Base-by-base conservation (phyloP, 2,113 vertebrate species). In the Onychostruthus taczanowskii region DNA sequence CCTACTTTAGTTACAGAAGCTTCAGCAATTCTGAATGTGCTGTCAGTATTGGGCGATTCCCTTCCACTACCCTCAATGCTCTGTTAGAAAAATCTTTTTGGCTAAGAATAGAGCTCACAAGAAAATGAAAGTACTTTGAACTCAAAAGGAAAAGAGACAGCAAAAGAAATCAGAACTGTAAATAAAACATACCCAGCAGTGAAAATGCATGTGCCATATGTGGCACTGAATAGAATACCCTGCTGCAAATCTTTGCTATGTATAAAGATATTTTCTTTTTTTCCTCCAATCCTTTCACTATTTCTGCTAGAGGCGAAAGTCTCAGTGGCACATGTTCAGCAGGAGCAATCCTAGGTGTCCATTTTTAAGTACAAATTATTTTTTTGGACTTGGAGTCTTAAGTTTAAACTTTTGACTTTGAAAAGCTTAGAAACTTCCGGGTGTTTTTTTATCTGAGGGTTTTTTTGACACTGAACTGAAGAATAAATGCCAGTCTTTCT, bases 101-200 rank as follows among this genome's bases (percentile, higher is more conserved):
- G 28, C 35, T 83, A 74, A 62, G 68, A 73, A 83, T 37, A 80
- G 50, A 79, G 37, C 37, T 50, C 43, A 62, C 78, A 86, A 84
- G 61, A 67, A 95, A 87, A 79, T 80, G 30, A 62, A 93, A 75
- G 30, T 62, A 16, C 88, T 94, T 80, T 80, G 59, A 93, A 83
- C 67, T 84, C 58, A 62, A 56, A 87, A 83, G 21, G 26, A 39
- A 85, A 66, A 83, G 31, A 87, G 41, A 56, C 14, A 68, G 44
- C 18, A 79, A 72, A 91, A 68, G 26, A 62, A 78, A 87, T 62
- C 69, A 59, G 26, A 78, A 37, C 31, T 89, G 62, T 89, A 94
- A 94, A 81, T 75, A 91, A 93, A 95, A 80, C 50, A 83, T 68
- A 52, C 11, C 33, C 37, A 83, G 46, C 76, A 72, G 53, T 88